Evolutionary conservation across 2,888 invertebrate genomes (phyloP).

Genomic region (Pilophorus perplexus): DNA sequence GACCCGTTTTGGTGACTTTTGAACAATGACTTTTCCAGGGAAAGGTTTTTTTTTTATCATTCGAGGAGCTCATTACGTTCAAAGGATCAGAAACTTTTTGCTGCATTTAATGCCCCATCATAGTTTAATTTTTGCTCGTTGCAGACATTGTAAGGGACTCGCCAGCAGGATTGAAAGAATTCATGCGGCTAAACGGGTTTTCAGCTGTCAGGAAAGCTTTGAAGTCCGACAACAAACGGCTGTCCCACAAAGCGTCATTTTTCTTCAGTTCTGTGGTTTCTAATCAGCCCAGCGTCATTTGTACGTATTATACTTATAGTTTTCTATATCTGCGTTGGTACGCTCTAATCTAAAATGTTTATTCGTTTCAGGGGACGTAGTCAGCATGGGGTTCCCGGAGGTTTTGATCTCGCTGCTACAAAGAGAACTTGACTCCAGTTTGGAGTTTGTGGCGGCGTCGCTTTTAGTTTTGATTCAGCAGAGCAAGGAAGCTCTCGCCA

Average conservation of each 20-base stretch:
- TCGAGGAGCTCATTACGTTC: no score
- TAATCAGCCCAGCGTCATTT: slow-evolving; percentile 58
- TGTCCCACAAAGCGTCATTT: slow-evolving; percentile 71
- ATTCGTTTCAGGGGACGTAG: slow-evolving; percentile 48
- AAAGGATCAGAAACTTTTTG: no score
- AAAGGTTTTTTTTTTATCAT: no score
- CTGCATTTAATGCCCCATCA: no score
- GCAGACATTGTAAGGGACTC: slow-evolving; percentile 66
- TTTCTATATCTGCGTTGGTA: no score
- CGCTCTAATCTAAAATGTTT: no score
- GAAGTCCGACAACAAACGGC: slow-evolving; percentile 58
- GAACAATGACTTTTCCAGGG: no score
- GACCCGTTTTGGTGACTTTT: no score
- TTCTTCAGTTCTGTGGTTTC: slow-evolving; percentile 63
- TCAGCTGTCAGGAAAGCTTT: slow-evolving; percentile 62
- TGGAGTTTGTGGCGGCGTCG: slow-evolving; percentile 58
- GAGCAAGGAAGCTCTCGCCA: slow-evolving; percentile 53
- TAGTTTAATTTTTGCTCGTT: no score
- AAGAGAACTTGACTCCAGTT: slow-evolving; percentile 51
- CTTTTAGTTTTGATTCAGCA: slow-evolving; percentile 55
- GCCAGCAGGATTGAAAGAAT: slow-evolving; percentile 60
- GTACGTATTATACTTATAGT: no score
- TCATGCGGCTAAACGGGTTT: slow-evolving; percentile 66
- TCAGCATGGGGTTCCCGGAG: slow-evolving; percentile 48
- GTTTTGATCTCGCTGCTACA: slow-evolving; percentile 46